These are phyloP conservation scores for Hedychridium roseum DNA, from an alignment of 2,888 invertebrate genomes.

Conservation along the genomic window DNA sequence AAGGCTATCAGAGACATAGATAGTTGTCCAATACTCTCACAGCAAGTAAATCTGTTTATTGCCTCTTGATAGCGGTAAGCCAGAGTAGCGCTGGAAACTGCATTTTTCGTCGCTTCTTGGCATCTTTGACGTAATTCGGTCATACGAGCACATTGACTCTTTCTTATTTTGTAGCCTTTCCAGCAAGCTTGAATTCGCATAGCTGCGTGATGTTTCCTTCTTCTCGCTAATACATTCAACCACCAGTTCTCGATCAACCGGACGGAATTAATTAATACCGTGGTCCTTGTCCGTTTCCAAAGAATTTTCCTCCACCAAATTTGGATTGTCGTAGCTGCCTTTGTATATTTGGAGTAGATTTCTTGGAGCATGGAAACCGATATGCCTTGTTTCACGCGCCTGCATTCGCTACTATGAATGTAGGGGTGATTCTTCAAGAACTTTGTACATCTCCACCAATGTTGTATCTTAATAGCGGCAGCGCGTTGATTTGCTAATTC, in stretches of 20 bases:
- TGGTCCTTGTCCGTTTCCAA: constrained; percentile 12
- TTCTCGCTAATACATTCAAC: constrained; percentile 10
- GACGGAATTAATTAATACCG: constrained; percentile 25
- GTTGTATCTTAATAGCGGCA: background rate
- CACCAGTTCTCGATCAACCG: constrained; percentile 36
- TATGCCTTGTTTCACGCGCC: background rate
- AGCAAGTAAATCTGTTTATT: constrained; percentile 49
- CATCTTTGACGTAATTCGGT: constrained; percentile 50
- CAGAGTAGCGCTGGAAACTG: constrained; percentile 55
- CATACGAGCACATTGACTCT: constrained; percentile 40
- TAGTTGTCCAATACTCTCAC: constrained; percentile 56
- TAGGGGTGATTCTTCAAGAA: background rate
- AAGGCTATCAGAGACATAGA: constrained; percentile 60
- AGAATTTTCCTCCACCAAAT: constrained; percentile 30
- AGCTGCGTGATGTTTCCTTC: constrained; percentile 65
- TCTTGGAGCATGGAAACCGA: no score
- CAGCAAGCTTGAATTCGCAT: constrained; percentile 71
- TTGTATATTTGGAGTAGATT: background rate
- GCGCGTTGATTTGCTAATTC: constrained; percentile 42
- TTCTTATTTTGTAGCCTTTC: constrained; percentile 60
- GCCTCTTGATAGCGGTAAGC: constrained; percentile 53
- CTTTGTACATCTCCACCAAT: background rate
- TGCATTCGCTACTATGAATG: background rate
- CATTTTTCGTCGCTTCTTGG: constrained; percentile 45
- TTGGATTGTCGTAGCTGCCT: constrained; percentile 18